Evolutionary conservation across 2,113 vertebrate species (phyloP).

Genomic region (Cebus imitator): DNA sequence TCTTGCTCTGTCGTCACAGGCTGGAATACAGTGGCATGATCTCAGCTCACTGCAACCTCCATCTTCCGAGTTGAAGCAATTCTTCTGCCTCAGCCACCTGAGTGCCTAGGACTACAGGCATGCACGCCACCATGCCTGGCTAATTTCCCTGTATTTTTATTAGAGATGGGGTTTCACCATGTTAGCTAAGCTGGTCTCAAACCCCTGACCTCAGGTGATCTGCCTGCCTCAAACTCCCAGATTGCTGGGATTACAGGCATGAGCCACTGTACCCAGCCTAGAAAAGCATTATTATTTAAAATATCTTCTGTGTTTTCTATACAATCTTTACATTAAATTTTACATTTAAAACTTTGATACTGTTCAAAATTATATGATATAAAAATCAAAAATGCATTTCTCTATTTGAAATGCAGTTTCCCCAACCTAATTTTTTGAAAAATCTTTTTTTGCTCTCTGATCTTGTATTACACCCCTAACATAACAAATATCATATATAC

Average conservation of each 20-base stretch:
- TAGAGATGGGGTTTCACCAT: no score
- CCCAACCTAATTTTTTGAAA: background rate
- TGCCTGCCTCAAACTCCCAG: rapidly evolving
- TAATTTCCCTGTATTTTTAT: no score
- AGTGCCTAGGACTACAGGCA: no score
- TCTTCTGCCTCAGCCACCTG: no score
- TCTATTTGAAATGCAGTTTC: background rate
- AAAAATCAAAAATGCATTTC: background rate
- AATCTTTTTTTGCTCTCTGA: background rate
- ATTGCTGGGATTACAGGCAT: no score
- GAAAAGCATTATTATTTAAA: background rate
- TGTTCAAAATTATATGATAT: background rate
- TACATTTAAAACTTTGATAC: background rate
- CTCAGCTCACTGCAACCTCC: no score
- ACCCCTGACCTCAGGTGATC: no score
- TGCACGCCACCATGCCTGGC: no score
- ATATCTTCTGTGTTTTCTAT: background rate
- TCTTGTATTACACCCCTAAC: background rate
- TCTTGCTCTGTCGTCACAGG: rapidly evolving
- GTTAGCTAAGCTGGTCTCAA: no score
- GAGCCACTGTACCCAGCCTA: background rate
- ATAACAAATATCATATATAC: background rate
- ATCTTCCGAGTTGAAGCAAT: no score
- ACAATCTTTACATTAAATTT: background rate
- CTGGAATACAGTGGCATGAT: rapidly evolving